Evolutionary conservation across 23 tunicate genomes (phyloP), one percentile per base, ranked within the genome.

Genomic region (Styela clava): DNA sequence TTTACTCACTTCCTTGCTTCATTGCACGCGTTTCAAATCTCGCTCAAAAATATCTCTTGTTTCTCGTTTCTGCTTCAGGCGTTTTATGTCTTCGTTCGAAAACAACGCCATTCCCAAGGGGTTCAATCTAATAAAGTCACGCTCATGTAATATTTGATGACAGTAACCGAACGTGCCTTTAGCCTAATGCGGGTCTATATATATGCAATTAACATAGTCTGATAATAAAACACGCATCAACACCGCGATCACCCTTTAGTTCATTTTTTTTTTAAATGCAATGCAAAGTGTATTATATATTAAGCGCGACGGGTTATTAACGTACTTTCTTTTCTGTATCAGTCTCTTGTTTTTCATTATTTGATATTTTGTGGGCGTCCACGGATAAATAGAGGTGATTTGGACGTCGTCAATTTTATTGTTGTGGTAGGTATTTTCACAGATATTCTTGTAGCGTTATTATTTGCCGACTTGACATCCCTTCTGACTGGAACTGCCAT

Each of bases 1-100:
- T 85, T 82, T 65, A 78, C 51, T 83, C 73, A 61, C 61, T 73
- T 33, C 29, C 81, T 23, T 16, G 61, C 81, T 36, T 83, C 78
- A 69, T 71, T 74, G 61, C 19, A 62, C 27, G 37, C 37, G 77
- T 34, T 32, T 71, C 34, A n/a, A 28, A 3, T 29, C 35, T 71
- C 35, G 35, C 34, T 71, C 34, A 33, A 44, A 44, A 44, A 44
- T 44, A 44, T 44, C 12, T 44, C 56, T 5, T 44, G 12, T 44
- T 44, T 44, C 56, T 44, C 12, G 56, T 5, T 5, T 44, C 56
- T n/a, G 56, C 56, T 44, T 44, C 56, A 44, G 56, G 56, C 56
- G 56, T 12, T 44, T n/a, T 44, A 44, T 44, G 12, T 44, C 56
- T n/a, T n/a, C n/a, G n/a, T n/a, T n/a, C n/a, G n/a, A n/a, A n/a